These are phyloP conservation scores for Coregonus sp. DNA, from an alignment of 2,797 vertebrate genomes.

Conservation along the genomic window DNA sequence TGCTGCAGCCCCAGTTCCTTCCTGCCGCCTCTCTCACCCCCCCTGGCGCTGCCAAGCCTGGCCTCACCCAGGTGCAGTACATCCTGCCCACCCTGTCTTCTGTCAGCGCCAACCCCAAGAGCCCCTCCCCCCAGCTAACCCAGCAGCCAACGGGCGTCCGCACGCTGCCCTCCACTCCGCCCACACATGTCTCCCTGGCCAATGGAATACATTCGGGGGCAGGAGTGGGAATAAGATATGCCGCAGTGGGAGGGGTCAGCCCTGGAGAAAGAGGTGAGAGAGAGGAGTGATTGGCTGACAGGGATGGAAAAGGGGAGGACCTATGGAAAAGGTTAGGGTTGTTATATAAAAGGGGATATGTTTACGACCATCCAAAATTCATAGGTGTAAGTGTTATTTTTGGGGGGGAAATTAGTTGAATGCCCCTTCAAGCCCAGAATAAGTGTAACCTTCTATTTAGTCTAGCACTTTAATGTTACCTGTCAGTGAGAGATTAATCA, in stretches of 20 bases:
- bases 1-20: conserved; percentile 79
- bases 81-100: conserved; percentile 80
- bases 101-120: conserved; percentile 55
- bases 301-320: neutral
- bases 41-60: conserved; percentile 57
- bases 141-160: conserved; percentile 75
- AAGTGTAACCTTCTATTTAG: neutral
- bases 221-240: conserved; percentile 61
- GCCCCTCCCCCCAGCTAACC: conserved; percentile 67
- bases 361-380: neutral
- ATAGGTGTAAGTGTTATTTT: neutral
- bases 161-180: conserved; percentile 69
- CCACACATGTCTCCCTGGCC: conserved; percentile 66
- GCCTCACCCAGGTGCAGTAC: conserved; percentile 84
- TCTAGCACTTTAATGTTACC: neutral
- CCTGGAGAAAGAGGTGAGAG: conserved; percentile 80
- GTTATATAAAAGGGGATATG: neutral
- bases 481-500: neutral
- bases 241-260: conserved; percentile 70
- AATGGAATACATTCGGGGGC: conserved; percentile 78
- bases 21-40: conserved; percentile 68
- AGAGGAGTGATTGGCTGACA: conserved; percentile 39
- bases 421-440: neutral
- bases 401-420: neutral
- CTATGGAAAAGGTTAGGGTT: neutral